Evolutionary conservation across 2,113 vertebrate species (phyloP).

Genomic region (Sapajus apella): DNA sequence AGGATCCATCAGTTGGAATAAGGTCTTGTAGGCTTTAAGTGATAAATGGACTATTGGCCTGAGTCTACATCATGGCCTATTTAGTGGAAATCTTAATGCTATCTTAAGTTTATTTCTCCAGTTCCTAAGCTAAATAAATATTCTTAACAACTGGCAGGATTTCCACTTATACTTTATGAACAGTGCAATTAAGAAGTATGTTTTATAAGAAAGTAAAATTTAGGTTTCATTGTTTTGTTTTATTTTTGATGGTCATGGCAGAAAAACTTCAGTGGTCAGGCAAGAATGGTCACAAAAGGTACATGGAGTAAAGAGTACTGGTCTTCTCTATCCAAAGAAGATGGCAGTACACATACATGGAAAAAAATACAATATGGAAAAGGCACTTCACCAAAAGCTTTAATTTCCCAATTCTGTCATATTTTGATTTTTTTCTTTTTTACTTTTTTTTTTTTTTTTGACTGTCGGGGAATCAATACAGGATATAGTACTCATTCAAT

Average conservation of each 20-base stretch:
- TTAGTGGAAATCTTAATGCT: slow-evolving; percentile 21
- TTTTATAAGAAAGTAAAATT: background rate
- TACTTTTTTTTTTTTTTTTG: background rate
- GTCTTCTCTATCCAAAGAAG: background rate
- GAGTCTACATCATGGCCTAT: background rate
- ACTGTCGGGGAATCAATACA: background rate
- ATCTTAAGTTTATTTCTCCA: slow-evolving; percentile 35
- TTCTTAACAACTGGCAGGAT: background rate
- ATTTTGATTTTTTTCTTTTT: background rate
- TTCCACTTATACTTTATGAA: background rate
- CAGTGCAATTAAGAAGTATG: background rate
- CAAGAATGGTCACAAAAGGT: background rate
- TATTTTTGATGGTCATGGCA: background rate
- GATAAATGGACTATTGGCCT: slow-evolving; percentile 12
- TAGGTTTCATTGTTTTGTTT: background rate
- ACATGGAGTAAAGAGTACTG: background rate
- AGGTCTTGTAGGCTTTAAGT: background rate
- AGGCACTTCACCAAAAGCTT: background rate
- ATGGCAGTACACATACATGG: background rate
- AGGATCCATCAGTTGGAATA: background rate
- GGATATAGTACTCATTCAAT: background rate
- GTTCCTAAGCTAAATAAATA: slow-evolving; percentile 39
- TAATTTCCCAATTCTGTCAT: background rate
- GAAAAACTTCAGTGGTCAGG: background rate
- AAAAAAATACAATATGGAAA: background rate